A percentile compares a stretch with the other conserved stretches of the same genome.
phyloP scores from a whole-genome alignment of 35 echinoderm and acorn worm species.

The Diadema setosum region DNA sequence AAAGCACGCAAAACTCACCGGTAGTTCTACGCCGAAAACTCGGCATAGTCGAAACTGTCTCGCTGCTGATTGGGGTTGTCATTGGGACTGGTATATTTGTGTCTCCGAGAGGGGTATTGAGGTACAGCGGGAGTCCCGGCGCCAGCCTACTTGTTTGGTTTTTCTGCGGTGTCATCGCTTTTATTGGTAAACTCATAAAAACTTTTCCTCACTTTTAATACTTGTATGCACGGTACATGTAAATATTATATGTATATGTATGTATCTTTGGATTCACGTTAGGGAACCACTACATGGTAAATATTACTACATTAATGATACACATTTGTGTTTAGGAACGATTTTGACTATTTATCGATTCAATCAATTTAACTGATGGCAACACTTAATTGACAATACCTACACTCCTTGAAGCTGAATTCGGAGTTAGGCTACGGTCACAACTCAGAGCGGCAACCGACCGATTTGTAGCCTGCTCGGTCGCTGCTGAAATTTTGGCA shows the following conservation, averaged over 20 bases:
- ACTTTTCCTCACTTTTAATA: background rate
- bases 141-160: background rate
- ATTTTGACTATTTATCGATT: background rate
- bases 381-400: too few species aligned
- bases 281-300: background rate
- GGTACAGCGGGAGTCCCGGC: background rate
- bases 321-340: background rate
- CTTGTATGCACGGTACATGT: background rate
- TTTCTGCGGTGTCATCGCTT: background rate
- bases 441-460: too few species aligned
- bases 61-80: background rate
- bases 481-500: too few species aligned
- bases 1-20: too few species aligned
- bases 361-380: too few species aligned
- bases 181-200: background rate
- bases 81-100: constrained; percentile 13
- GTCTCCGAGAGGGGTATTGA: background rate
- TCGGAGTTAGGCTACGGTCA: too few species aligned
- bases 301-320: background rate
- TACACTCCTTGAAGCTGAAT: too few species aligned
- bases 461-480: too few species aligned
- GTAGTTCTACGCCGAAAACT: background rate
- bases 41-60: background rate
- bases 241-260: background rate
- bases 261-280: background rate